Percentiles rank a stretch among this genome's conserved stretches.
These are phyloP conservation scores for Entelurus aequoreus DNA, from an alignment of 2,113 vertebrate genomes.

Conservation along the genomic window DNA sequence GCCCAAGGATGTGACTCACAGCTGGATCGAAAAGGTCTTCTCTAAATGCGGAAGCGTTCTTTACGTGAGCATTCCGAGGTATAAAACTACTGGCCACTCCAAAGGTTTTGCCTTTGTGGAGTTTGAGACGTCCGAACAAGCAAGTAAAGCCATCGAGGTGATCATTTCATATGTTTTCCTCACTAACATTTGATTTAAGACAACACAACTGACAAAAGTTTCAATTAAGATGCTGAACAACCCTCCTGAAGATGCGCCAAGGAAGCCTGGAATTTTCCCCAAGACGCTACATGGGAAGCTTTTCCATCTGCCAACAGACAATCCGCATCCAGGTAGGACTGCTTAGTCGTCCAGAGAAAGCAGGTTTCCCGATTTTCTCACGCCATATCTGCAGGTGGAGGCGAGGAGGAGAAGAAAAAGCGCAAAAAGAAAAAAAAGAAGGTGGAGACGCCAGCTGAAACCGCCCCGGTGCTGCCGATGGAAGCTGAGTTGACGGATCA, in stretches of 20 bases:
- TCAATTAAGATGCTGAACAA: conserved; percentile 79
- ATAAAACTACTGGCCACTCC: conserved; percentile 76
- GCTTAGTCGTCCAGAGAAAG: not conserved
- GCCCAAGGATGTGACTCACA: conserved; percentile 89
- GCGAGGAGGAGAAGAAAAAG: conserved; percentile 81
- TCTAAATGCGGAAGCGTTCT: conserved; percentile 90
- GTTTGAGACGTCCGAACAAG: conserved; percentile 88
- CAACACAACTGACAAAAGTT: not conserved
- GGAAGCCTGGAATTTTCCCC: conserved; percentile 91
- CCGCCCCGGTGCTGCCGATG: conserved; percentile 57
- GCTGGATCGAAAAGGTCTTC: conserved; percentile 92
- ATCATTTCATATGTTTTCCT: not conserved
- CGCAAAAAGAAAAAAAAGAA: conserved; percentile 90
- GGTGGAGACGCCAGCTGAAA: conserved; percentile 50
- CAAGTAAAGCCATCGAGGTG: conserved; percentile 91
- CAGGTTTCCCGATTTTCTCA: not conserved
- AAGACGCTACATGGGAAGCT: conserved; percentile 82
- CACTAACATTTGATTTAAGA: not conserved
- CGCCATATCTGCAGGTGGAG: conserved; percentile 6
- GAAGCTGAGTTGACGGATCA: conserved; percentile 36
- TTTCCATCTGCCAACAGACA: conserved; percentile 65
- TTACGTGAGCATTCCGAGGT: conserved; percentile 89
- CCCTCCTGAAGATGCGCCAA: conserved; percentile 89
- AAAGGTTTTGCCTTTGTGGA: conserved; percentile 97
- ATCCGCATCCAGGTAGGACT: conserved; percentile 57